Conservation (phyloP, 2,113 vertebrate genomes). For the Gadus chalcogrammus region DNA sequence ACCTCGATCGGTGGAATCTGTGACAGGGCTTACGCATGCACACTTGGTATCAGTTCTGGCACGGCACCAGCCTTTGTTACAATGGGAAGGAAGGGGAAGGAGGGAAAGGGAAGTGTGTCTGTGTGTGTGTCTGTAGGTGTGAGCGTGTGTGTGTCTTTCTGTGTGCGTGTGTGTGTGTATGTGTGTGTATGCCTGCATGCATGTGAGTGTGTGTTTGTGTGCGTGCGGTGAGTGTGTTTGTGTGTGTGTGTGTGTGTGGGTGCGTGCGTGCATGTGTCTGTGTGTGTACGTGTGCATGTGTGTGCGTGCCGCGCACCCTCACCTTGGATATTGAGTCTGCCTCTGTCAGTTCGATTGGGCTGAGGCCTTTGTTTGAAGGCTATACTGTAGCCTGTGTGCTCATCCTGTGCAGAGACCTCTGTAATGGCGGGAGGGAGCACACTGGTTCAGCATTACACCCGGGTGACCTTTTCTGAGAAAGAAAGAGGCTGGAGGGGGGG, state of each 20-base stretch:
- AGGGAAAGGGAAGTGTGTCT: not conserved
- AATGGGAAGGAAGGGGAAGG: not conserved
- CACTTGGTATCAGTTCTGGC: constrained; percentile 50
- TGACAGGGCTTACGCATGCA: constrained; percentile 52
- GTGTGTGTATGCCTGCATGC: no score
- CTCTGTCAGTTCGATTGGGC: constrained; percentile 11
- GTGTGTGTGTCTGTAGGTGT: not conserved
- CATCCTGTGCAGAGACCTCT: constrained; percentile 1
- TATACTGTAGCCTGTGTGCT: not conserved
- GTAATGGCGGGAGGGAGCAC: not conserved
- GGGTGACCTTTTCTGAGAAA: not conserved
- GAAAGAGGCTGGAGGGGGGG: not conserved
- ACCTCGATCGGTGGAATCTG: constrained; percentile 67
- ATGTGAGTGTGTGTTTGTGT: no score
- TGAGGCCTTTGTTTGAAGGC: not conserved
- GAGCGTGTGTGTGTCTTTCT: not conserved
- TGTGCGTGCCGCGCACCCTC: not conserved
- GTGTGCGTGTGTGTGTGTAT: no score
- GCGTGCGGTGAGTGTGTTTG: no score
- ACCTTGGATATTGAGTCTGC: constrained; percentile 20
- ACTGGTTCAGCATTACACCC: not conserved
- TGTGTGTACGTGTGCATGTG: no score
- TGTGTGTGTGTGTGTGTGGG: no score
- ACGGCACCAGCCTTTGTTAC: constrained; percentile 36
- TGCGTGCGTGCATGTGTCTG: no score